Evolutionary conservation across 2,797 vertebrate species (phyloP).

Genomic region (Linurgus olivaceus): DNA sequence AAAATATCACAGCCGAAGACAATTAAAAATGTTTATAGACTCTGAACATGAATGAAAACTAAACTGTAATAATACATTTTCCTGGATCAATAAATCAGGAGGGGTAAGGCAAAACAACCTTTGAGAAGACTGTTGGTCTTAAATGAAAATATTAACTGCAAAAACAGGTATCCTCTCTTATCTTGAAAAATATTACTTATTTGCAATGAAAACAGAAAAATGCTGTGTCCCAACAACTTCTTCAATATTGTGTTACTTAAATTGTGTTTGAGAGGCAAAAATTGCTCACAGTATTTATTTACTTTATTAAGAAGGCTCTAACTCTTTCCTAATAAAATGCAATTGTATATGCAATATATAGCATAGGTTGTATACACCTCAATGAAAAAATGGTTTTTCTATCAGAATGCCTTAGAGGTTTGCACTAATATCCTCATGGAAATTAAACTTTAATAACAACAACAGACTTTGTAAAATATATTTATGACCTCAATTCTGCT

Average conservation of each 20-base stretch:
- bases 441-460: not conserved
- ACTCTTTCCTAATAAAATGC: not conserved
- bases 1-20: constrained; percentile 49
- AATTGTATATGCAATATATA: not conserved
- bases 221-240: not conserved
- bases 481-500: not conserved
- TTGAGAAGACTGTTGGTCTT: not conserved
- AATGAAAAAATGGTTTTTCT: not conserved
- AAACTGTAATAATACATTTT: not conserved
- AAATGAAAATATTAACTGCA: not conserved
- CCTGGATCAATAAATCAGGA: not conserved
- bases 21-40: constrained; percentile 5
- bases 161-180: not conserved
- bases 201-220: not conserved
- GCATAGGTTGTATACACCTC: not conserved
- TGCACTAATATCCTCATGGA: not conserved
- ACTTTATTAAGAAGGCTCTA: not conserved
- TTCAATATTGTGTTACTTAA: not conserved
- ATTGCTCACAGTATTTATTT: not conserved
- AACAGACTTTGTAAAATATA: not conserved
- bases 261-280: not conserved
- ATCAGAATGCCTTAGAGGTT: not conserved
- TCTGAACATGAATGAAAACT: not conserved
- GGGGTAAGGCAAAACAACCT: not conserved
- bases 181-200: not conserved